A percentile compares a stretch with the other conserved stretches of the same genome.
Evolutionary conservation across 2,113 vertebrate genomes (phyloP).

Genomic region (Pomatorhinus ruficollis): DNA sequence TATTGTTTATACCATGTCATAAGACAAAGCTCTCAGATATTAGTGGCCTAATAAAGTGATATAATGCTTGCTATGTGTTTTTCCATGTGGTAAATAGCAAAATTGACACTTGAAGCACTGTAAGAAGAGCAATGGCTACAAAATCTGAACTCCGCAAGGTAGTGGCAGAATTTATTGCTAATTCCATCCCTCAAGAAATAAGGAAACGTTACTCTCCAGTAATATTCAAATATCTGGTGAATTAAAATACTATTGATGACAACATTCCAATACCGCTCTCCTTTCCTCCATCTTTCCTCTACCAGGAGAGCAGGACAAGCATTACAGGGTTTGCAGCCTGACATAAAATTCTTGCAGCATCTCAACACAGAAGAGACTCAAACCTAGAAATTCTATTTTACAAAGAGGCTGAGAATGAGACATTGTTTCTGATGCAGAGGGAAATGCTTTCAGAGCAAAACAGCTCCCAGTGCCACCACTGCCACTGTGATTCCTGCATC

Average conservation of each 20-base stretch:
- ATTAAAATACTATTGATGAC: background rate
- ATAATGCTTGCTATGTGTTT: conserved; percentile 45
- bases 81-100: conserved; percentile 50
- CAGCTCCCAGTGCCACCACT: background rate
- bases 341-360: background rate
- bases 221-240: background rate
- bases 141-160: background rate
- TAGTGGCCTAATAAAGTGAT: conserved; percentile 43
- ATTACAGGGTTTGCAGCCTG: background rate
- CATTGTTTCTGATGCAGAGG: background rate
- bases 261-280: background rate
- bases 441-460: background rate
- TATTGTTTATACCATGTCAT: conserved; percentile 17
- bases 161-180: background rate
- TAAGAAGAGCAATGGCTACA: background rate
- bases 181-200: conserved; percentile 1
- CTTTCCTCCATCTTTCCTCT: background rate
- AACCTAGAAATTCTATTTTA: background rate
- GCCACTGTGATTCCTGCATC: background rate
- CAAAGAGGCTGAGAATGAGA: background rate
- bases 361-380: background rate
- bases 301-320: background rate
- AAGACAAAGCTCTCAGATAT: conserved; percentile 21
- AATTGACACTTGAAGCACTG: background rate
- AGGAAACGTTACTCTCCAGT: background rate